phyloP scores from a whole-genome alignment of 2,113 vertebrate genomes.

The Cranoglanis bouderius region DNA sequence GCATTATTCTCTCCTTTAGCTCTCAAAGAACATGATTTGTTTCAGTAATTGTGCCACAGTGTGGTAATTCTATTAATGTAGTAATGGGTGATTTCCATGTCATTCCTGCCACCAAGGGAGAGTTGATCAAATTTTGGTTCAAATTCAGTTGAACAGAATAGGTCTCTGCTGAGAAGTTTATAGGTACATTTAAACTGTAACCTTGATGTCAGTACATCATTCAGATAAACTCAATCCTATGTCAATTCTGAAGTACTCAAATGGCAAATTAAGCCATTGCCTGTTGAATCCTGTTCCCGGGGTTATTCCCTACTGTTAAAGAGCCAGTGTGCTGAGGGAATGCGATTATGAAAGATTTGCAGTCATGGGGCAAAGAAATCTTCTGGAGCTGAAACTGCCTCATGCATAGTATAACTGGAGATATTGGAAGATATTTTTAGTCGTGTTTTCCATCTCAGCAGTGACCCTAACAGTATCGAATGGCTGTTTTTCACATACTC shows the following conservation, averaged over 20 bases:
- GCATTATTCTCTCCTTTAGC: background rate
- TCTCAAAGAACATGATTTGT: background rate
- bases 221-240: background rate
- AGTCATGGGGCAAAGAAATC: slow-evolving; percentile 40
- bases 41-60: background rate
- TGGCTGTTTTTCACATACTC: slow-evolving; percentile 36
- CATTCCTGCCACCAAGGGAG: background rate
- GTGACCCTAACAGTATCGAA: slow-evolving; percentile 41
- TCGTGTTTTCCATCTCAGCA: slow-evolving; percentile 28
- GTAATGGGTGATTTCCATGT: background rate
- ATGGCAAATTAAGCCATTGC: slow-evolving; percentile 7
- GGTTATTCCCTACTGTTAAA: slow-evolving; percentile 18
- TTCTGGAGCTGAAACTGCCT: slow-evolving; percentile 15
- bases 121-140: background rate
- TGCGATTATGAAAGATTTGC: slow-evolving; percentile 46
- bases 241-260: background rate
- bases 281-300: background rate
- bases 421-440: slow-evolving; percentile 47
- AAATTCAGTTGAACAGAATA: slow-evolving; percentile 8
- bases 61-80: background rate
- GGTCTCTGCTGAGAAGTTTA: background rate
- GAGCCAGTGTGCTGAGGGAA: slow-evolving; percentile 34
- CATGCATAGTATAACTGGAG: slow-evolving; percentile 41
- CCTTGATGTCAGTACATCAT: slow-evolving; percentile 1
- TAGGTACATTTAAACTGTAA: background rate